phyloP scores from a whole-genome alignment of 2,797 vertebrate genomes.

The Megalops cyprinoides region DNA sequence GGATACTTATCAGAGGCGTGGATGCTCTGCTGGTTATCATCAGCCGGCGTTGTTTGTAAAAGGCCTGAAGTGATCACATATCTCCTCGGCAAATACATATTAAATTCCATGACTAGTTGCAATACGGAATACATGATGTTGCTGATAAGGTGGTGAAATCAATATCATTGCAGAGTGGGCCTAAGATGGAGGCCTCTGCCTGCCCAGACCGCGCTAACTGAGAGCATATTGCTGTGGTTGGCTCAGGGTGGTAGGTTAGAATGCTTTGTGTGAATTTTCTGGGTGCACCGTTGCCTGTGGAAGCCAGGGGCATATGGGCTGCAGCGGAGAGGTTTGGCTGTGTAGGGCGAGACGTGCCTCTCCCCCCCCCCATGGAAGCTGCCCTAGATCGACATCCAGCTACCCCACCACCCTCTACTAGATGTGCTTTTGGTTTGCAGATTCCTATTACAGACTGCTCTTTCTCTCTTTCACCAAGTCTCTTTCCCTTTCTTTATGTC shows the following conservation, averaged over 20 bases:
- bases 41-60: not conserved
- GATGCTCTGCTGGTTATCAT: not conserved
- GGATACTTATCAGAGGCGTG: no score
- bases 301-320: constrained; percentile 55
- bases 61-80: no score
- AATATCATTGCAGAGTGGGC: not conserved
- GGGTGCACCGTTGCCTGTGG: not conserved
- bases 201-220: not conserved
- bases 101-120: not conserved
- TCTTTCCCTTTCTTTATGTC: no score
- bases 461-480: no score
- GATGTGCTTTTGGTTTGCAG: no score
- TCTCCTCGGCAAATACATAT: not conserved
- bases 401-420: no score
- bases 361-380: no score
- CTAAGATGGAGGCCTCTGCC: not conserved
- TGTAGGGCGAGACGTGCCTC: constrained; percentile 26
- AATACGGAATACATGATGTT: not conserved
- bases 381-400: no score
- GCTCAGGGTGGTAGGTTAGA: constrained; percentile 41
- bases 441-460: no score
- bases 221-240: constrained; percentile 37
- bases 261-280: constrained; percentile 13
- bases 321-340: constrained; percentile 47
- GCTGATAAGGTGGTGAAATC: not conserved